Conservation (phyloP, 1,140 invertebrate species). For the Cotesia chilonis region DNA sequence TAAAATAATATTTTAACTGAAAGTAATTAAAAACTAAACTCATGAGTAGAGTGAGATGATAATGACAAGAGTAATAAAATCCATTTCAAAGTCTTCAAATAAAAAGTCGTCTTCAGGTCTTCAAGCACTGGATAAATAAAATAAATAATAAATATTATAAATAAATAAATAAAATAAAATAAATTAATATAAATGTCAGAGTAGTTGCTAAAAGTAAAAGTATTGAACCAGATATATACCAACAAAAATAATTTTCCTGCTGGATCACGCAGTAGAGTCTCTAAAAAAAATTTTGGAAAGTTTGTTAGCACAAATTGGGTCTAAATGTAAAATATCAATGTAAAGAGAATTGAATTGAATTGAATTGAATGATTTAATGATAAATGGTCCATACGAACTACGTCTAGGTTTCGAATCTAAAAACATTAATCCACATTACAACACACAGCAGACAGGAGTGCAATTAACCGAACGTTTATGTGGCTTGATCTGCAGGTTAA, state of each 20-base stretch:
- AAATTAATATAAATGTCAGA: slow-evolving; percentile 56
- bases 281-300: not conserved
- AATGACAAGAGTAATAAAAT: too few relatives aligned
- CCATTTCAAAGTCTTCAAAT: too few relatives aligned
- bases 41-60: too few relatives aligned
- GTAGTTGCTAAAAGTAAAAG: slow-evolving; percentile 24
- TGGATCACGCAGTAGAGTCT: slow-evolving; percentile 63
- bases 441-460: slow-evolving; percentile 52
- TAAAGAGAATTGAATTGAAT: too few relatives aligned
- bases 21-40: too few relatives aligned
- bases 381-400: too few relatives aligned
- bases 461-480: slow-evolving; percentile 67
- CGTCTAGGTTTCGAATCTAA: slow-evolving; percentile 2
- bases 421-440: slow-evolving; percentile 3
- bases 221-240: slow-evolving; percentile 11
- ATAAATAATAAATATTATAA: slow-evolving; percentile 47
- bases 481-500: slow-evolving; percentile 68
- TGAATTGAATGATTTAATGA: too few relatives aligned
- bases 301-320: not conserved
- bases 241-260: slow-evolving; percentile 56
- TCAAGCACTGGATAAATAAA: not conserved
- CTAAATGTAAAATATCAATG: too few relatives aligned
- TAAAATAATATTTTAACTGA: too few relatives aligned
- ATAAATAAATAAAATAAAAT: slow-evolving; percentile 32
- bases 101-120: too few relatives aligned